Conservation (phyloP, 2,888 invertebrate genomes). For the Andrena flavipes region DNA sequence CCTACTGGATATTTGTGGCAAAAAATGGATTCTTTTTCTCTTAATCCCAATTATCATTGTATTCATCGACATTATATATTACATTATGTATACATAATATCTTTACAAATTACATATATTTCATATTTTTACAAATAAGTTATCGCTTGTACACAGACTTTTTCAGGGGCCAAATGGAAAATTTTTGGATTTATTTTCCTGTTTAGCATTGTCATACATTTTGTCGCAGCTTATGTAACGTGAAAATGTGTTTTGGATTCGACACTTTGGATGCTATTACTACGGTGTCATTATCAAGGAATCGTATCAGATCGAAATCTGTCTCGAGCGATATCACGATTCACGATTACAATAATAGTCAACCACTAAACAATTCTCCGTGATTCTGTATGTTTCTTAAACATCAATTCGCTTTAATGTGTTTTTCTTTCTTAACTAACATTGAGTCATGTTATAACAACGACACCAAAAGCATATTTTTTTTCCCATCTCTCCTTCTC, state of each 20-base stretch:
- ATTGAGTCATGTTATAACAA: constrained; percentile 42
- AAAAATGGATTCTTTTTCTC: not conserved
- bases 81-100: constrained; percentile 26
- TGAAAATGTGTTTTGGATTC: constrained; percentile 20
- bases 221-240: constrained; percentile 18
- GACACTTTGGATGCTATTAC: not conserved
- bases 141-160: constrained; percentile 61
- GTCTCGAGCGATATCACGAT: constrained; percentile 33
- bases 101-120: constrained; percentile 54
- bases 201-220: constrained; percentile 25
- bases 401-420: constrained; percentile 16
- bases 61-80: constrained; percentile 48
- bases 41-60: too few species aligned
- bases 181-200: constrained; percentile 8
- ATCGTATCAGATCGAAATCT: constrained; percentile 44
- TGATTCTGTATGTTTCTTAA: constrained; percentile 15
- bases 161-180: constrained; percentile 18
- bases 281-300: constrained; percentile 18
- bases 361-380: not conserved
- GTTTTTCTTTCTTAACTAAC: constrained; percentile 25
- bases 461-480: constrained; percentile 58
- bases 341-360: not conserved
- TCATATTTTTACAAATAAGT: constrained; percentile 75
- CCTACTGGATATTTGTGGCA: not conserved
- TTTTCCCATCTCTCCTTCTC: not conserved